phyloP scores from a whole-genome alignment of 2,113 vertebrate species.

The Phaethornis superciliosus region DNA sequence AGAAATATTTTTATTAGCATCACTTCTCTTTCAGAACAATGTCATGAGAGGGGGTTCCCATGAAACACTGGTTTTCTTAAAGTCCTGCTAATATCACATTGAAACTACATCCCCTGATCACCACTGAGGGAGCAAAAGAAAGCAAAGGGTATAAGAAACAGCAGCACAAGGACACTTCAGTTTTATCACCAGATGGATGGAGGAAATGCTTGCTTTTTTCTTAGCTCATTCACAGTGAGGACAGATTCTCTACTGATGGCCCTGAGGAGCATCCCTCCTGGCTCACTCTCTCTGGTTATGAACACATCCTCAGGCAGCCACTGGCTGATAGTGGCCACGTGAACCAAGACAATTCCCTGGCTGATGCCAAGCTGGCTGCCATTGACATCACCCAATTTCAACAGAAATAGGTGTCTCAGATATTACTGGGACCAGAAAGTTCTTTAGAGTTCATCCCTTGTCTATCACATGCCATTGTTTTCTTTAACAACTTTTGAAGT shows the following conservation, averaged over 20 bases:
- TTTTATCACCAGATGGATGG: not conserved
- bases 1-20: not conserved
- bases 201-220: not conserved
- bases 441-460: rapidly evolving
- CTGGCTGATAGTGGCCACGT: not conserved
- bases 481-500: not conserved
- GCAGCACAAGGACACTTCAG: not conserved
- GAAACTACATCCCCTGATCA: not conserved
- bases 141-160: not conserved
- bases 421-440: not conserved
- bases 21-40: not conserved
- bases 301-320: not conserved
- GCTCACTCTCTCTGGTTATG: not conserved
- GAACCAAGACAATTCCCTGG: not conserved
- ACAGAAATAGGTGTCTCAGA: not conserved
- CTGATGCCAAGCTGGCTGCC: not conserved
- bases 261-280: not conserved
- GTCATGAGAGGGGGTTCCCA: not conserved
- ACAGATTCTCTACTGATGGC: not conserved
- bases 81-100: not conserved
- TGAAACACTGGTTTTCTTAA: not conserved
- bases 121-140: not conserved
- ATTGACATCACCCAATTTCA: not conserved
- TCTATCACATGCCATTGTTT: not conserved
- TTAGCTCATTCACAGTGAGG: not conserved